A percentile compares a stretch with the other conserved stretches of the same genome.
Conservation (phyloP, 2,113 vertebrate species). For the Campylomormyrus numenius region DNA sequence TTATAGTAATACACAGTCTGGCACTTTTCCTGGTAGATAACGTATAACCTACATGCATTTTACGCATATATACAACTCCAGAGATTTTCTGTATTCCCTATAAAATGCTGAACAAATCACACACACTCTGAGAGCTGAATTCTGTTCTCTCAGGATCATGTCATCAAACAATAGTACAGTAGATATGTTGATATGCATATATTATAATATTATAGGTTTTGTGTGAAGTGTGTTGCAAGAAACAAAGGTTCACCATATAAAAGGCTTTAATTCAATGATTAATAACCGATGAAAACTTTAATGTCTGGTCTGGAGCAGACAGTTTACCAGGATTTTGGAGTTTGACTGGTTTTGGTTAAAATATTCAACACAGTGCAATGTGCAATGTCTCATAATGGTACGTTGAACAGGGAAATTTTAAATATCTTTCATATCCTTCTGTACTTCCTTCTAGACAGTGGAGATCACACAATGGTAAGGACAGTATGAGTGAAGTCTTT, state of each 20-base stretch:
- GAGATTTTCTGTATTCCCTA: not conserved
- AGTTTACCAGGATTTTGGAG: not conserved
- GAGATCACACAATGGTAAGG: slow-evolving; percentile 12
- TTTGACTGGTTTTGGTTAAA: not conserved
- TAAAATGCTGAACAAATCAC: not conserved
- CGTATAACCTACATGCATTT: not conserved
- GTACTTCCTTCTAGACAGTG: not conserved
- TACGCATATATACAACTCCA: not conserved
- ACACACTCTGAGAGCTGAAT: not conserved
- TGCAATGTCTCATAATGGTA: not conserved
- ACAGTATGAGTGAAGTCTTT: slow-evolving; percentile 21
- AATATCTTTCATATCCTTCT: not conserved
- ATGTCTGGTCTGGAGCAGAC: not conserved
- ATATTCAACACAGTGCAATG: not conserved
- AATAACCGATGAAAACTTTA: not conserved
- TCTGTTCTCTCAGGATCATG: not conserved
- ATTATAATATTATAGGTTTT: not conserved
- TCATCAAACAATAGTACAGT: not conserved
- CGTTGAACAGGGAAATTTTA: not conserved
- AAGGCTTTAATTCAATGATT: not conserved
- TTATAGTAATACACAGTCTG: not conserved
- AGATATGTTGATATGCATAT: not conserved
- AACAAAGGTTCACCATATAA: not conserved
- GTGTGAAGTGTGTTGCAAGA: not conserved
- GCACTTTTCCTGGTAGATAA: not conserved